A percentile compares a stretch with the other conserved stretches of the same genome.
Evolutionary conservation across 2,888 invertebrate genomes (phyloP).

Genomic region (Saturnia pavonia): DNA sequence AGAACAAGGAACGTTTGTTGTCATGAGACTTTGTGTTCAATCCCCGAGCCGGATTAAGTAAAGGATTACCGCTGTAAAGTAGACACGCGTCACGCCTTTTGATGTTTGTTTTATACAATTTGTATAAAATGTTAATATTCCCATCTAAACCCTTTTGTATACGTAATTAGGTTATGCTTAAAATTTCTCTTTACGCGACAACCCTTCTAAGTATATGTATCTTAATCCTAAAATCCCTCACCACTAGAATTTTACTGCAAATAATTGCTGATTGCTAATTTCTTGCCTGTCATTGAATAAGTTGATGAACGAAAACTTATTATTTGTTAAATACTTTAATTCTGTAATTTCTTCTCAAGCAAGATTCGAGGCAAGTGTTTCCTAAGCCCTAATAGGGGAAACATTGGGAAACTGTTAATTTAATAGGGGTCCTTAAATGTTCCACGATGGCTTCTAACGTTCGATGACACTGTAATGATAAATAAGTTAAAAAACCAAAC

Average conservation of each 20-base stretch:
- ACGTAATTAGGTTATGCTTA: conserved; percentile 11
- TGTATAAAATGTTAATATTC: conserved; percentile 22
- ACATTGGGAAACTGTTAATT: no score
- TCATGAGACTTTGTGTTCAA: conserved; percentile 19
- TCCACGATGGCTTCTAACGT: not conserved
- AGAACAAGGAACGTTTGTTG: conserved; percentile 16
- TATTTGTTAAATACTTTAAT: not conserved
- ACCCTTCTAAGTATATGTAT: conserved; percentile 3
- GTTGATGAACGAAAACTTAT: not conserved
- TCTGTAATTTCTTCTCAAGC: not conserved
- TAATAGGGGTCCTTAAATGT: not conserved
- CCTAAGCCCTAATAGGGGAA: no score
- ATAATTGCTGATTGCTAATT: not conserved
- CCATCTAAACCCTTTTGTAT: conserved; percentile 12
- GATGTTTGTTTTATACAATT: conserved; percentile 17
- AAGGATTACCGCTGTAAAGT: conserved; percentile 19
- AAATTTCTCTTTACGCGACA: conserved; percentile 9
- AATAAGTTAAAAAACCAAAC: not conserved
- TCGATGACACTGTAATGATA: not conserved
- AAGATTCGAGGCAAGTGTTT: not conserved
- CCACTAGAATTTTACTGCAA: not conserved
- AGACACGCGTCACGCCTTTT: conserved; percentile 23
- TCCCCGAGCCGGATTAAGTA: conserved; percentile 10
- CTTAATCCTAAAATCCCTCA: conserved; percentile 8
- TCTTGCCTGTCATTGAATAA: not conserved